Conservation (phyloP, 2,888 invertebrate species). For the Priocnemis perturbator region DNA sequence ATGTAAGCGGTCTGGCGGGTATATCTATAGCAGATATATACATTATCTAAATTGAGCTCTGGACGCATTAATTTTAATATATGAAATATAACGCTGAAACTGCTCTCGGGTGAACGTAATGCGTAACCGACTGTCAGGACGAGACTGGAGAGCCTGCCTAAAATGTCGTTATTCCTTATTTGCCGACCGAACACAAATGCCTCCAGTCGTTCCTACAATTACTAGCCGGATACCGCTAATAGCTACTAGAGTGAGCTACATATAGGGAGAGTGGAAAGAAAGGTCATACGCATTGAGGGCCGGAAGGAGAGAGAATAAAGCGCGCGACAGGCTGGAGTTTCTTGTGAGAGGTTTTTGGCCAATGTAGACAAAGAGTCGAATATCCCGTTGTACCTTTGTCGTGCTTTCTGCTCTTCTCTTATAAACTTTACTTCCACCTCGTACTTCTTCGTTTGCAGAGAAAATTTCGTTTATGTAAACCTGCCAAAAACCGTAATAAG, state of each 20-base stretch:
- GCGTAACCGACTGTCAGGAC: slow-evolving; percentile 13
- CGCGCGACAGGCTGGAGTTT: slow-evolving; percentile 15
- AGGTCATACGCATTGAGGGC: slow-evolving; percentile 8
- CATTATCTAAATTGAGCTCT: slow-evolving; percentile 33
- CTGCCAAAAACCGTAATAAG: no score
- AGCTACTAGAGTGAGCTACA: slow-evolving; percentile 18
- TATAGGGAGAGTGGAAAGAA: neutral
- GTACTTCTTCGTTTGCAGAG: no score
- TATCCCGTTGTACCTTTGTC: neutral
- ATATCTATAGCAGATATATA: slow-evolving; percentile 30
- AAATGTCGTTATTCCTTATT: slow-evolving; percentile 36
- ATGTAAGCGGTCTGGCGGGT: neutral
- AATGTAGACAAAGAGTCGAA: slow-evolving; percentile 11
- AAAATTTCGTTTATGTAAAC: no score
- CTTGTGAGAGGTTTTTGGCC: slow-evolving; percentile 21
- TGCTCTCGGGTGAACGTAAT: slow-evolving; percentile 23
- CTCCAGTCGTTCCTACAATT: slow-evolving; percentile 30
- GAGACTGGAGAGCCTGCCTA: slow-evolving; percentile 24
- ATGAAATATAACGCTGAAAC: slow-evolving; percentile 38
- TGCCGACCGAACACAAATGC: slow-evolving; percentile 26
- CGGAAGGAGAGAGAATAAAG: neutral
- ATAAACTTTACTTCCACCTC: no score
- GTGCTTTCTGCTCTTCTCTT: neutral
- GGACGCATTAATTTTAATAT: slow-evolving; percentile 40
- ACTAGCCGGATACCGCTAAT: slow-evolving; percentile 32